Base-by-base conservation (phyloP, 53 echinoderm and acorn worm species). In the Holothuria scabra region DNA sequence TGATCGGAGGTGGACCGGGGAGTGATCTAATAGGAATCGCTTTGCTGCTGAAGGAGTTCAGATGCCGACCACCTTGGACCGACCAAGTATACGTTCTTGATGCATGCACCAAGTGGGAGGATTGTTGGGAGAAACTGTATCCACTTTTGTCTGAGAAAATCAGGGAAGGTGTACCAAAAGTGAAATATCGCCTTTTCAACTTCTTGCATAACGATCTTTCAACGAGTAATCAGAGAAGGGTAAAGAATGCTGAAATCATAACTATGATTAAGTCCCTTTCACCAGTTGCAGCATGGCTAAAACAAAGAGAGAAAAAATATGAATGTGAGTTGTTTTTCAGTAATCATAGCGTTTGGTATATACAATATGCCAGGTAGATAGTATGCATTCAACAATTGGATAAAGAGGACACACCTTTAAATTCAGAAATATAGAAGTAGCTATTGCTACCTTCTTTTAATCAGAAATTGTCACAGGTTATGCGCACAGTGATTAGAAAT, bases 1-100 rank as follows among this genome's bases (percentile, higher is more conserved):
- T 49, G 52, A 76, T 76, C 52, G 76, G 76, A 29, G 76, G 76
- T 76, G 76, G 76, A 52, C 76, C 76, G 28, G 76, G 76, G 3
- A 76, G 76, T 76, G 76, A 76, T 76, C 8, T 76, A 49, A 24
- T 76, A 4, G 76, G 76, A n/a, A 2, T 76, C 29, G 16, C 28
- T 49, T 28, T 76, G 55, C 52, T 76, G 21, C 16, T 49, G 23
- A 37, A 55, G 49, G 29, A 76, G 30, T 8, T 49, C 24, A 55
- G 48, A 56, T 76, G 49, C 52, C 46, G 7, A 21, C 26, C 9
- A 22, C 49, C 49, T 11, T n/a, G 44, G 2, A 75, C 18, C n/a
- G 12, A 33, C 35, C 44, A 68, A 18, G 76, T 28, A 18, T 9
- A 76, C 46, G 56, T 76, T 23, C 76, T 76, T 46, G 76, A 76